phyloP scores from a whole-genome alignment of 2,797 vertebrate species.

The Pseudochirops corinnae region DNA sequence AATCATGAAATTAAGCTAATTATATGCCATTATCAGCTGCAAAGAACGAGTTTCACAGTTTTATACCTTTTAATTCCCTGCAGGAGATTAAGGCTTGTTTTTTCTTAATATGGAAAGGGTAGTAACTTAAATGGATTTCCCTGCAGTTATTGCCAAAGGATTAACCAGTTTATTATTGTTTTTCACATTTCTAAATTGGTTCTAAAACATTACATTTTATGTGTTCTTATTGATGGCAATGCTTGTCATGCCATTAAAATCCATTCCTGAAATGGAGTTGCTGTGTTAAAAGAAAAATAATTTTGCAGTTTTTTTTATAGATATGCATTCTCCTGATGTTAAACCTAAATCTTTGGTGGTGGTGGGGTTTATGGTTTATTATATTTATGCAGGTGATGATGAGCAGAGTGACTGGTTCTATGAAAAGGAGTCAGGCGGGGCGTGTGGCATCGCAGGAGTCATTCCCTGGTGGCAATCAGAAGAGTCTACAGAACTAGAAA shows the following conservation, averaged over 20 bases:
- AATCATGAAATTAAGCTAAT: constrained; percentile 86
- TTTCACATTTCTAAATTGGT: constrained; percentile 79
- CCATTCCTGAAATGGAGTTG: constrained; percentile 62
- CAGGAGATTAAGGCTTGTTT: constrained; percentile 79
- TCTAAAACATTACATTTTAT: constrained; percentile 80
- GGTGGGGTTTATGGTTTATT: background rate
- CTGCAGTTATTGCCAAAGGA: constrained; percentile 74
- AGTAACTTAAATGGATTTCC: constrained; percentile 80
- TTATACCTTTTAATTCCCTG: constrained; percentile 82
- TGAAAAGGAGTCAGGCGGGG: constrained; percentile 94
- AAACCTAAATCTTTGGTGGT: constrained; percentile 33
- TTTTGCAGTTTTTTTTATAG: constrained; percentile 62
- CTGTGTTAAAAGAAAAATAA: constrained; percentile 56
- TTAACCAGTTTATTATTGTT: constrained; percentile 80
- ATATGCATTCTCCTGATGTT: constrained; percentile 59
- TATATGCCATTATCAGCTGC: constrained; percentile 83
- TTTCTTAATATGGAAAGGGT: constrained; percentile 79
- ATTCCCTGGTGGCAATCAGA: constrained; percentile 97
- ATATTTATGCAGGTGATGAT: constrained; percentile 90
- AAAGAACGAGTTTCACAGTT: constrained; percentile 81
- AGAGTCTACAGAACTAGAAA: constrained; percentile 90
- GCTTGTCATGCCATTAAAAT: constrained; percentile 69
- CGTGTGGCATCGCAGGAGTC: constrained; percentile 94
- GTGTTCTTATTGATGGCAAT: constrained; percentile 65
- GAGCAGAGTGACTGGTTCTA: constrained; percentile 99